Conservation (phyloP, 2,888 invertebrate genomes). For the Callosobruchus maculatus region DNA sequence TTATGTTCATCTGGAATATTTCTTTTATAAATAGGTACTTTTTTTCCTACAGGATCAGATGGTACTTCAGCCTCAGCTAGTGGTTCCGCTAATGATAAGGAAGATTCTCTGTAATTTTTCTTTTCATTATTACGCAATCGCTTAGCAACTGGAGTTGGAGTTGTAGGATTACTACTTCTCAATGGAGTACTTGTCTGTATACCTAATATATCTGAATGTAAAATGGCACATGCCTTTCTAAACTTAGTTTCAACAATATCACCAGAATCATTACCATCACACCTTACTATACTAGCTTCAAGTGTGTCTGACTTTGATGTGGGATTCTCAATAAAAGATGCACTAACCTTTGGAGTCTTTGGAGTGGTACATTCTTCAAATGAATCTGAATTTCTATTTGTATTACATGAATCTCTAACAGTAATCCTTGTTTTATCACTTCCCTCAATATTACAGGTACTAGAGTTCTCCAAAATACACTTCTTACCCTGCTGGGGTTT, state of each 20-base stretch:
- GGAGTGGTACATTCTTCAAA: neutral
- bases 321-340: neutral
- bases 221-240: neutral
- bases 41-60: neutral
- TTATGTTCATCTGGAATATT: constrained; percentile 1
- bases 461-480: neutral
- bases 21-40: constrained; percentile 17
- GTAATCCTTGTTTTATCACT: no score
- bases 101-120: neutral
- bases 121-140: neutral
- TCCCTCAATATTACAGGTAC: neutral
- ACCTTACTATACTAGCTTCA: neutral
- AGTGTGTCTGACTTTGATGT: neutral
- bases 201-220: neutral
- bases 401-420: neutral
- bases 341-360: neutral
- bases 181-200: neutral
- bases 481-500: neutral
- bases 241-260: neutral
- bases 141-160: neutral
- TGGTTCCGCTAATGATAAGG: neutral
- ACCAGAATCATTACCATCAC: neutral
- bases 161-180: neutral
- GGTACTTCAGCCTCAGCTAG: neutral
- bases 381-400: neutral